phyloP scores from a whole-genome alignment of 2,797 vertebrate genomes.

The Centroberyx gerrardi region DNA sequence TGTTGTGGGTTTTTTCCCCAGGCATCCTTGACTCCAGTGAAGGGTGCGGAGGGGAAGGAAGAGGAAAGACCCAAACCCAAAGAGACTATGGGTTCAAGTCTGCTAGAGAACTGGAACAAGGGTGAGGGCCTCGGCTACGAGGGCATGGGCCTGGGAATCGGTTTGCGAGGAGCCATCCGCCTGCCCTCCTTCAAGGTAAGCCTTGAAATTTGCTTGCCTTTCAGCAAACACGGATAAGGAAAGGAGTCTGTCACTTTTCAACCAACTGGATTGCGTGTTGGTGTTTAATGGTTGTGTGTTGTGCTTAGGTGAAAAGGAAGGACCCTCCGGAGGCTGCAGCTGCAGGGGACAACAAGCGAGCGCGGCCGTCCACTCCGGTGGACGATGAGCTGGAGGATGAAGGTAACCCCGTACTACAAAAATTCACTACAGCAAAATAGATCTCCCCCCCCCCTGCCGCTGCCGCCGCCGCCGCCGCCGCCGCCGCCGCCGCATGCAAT shows the following conservation, averaged over 20 bases:
- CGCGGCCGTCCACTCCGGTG: slow-evolving; percentile 92
- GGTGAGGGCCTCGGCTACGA: slow-evolving; percentile 95
- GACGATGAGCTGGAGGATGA: slow-evolving; percentile 96
- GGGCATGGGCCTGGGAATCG: slow-evolving; percentile 94
- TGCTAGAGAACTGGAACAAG: slow-evolving; percentile 98
- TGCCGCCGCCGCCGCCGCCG: too few species aligned
- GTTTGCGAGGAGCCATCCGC: slow-evolving; percentile 94
- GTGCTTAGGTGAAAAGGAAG: slow-evolving; percentile 95
- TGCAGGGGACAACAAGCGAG: slow-evolving; percentile 93
- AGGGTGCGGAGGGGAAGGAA: slow-evolving; percentile 92
- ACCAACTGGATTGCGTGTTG: too few species aligned
- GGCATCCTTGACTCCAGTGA: slow-evolving; percentile 94
- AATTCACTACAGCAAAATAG: too few species aligned
- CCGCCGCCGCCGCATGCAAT: too few species aligned
- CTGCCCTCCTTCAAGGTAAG: slow-evolving; percentile 97
- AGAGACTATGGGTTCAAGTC: slow-evolving; percentile 92
- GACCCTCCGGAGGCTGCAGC: slow-evolving; percentile 93
- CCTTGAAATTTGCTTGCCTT: background rate
- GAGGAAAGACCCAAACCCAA: slow-evolving; percentile 95
- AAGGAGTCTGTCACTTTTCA: background rate
- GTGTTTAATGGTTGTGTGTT: slow-evolving; percentile 24
- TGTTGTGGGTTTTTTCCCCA: slow-evolving; percentile 58
- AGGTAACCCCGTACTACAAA: slow-evolving; percentile 80
- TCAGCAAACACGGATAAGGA: background rate
- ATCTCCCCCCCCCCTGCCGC: background rate